phyloP scores from a whole-genome alignment of 2,888 invertebrate genomes.

The Tipula vernalis region DNA sequence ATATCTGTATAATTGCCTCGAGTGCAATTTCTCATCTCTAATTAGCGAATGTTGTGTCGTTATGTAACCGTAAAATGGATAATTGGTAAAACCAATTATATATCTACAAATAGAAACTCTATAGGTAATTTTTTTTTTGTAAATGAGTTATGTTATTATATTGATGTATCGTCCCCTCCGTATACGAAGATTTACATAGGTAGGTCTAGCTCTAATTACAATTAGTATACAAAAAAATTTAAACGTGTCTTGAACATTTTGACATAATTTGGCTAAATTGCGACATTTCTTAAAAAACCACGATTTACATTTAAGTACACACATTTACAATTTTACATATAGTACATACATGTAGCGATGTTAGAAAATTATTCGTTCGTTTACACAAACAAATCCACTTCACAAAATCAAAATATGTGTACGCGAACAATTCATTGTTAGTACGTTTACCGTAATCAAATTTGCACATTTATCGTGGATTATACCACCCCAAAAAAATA shows the following conservation, averaged over 20 bases:
- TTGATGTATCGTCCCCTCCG: background rate
- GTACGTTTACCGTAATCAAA: background rate
- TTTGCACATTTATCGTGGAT: background rate
- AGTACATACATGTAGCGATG: background rate
- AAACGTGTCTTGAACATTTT: background rate
- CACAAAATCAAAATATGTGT: background rate
- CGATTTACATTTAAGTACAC: background rate
- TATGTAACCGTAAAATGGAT: slow-evolving; percentile 6
- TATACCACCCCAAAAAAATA: background rate
- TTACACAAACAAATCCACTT: background rate
- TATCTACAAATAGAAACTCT: background rate
- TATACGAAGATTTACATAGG: background rate
- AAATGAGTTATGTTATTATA: background rate
- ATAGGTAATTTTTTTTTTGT: background rate
- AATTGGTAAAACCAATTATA: slow-evolving; percentile 6
- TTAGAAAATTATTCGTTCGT: background rate
- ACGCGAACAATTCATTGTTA: background rate
- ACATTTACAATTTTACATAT: no score
- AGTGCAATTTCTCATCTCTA: slow-evolving; percentile 9
- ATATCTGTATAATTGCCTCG: slow-evolving; percentile 5
- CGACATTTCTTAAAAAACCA: background rate
- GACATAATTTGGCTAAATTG: background rate
- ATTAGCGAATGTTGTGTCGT: slow-evolving; percentile 9
- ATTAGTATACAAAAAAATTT: background rate
- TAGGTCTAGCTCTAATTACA: background rate